Conservation (phyloP, 2,113 vertebrate species). For the Elanus axillaris region DNA sequence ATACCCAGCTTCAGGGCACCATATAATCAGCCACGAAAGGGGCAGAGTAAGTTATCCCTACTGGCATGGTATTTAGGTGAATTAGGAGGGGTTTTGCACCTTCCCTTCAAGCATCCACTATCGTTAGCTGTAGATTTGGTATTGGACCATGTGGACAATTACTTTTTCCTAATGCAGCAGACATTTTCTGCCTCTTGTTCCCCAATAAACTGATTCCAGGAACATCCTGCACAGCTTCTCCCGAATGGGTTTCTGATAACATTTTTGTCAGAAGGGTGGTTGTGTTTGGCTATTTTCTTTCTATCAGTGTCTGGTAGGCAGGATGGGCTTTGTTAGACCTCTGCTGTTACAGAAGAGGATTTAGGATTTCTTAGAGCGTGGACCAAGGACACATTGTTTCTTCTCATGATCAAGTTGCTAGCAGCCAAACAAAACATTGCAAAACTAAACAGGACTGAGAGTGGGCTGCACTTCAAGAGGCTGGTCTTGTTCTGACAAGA, state of each 20-base stretch:
- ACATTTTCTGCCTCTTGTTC: background rate
- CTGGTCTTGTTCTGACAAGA: constrained; percentile 33
- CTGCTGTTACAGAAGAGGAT: background rate
- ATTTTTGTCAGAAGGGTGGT: background rate
- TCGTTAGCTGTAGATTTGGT: background rate
- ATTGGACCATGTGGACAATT: background rate
- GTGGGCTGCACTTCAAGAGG: background rate
- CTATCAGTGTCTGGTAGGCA: background rate
- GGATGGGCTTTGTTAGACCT: background rate
- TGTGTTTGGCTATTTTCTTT: background rate
- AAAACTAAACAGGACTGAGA: constrained; percentile 14
- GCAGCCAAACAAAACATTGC: constrained; percentile 42
- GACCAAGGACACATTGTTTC: background rate
- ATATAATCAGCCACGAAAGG: background rate
- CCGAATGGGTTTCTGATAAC: background rate
- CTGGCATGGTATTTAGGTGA: background rate
- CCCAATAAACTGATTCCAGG: background rate
- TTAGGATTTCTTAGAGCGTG: background rate
- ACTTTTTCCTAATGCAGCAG: background rate
- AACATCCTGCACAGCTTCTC: background rate
- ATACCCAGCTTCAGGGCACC: background rate
- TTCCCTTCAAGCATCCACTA: background rate
- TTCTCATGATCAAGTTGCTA: background rate
- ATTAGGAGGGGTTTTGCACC: background rate
- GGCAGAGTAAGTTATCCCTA: background rate